Evolutionary conservation across 1,140 invertebrate genomes (phyloP).

Genomic region (Solen grandis): DNA sequence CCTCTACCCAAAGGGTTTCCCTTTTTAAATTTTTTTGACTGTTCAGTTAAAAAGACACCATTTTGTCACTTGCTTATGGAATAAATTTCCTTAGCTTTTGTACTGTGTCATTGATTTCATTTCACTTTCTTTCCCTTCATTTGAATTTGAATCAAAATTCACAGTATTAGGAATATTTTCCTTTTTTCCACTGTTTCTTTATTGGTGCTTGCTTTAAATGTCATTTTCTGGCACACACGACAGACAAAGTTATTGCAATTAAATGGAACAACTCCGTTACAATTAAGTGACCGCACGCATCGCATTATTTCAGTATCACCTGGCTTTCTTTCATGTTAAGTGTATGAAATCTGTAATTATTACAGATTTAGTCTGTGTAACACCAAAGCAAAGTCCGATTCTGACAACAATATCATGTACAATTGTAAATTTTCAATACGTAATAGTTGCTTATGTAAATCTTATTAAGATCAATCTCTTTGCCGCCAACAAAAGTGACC

Average conservation of each 20-base stretch:
- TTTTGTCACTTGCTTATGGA: neutral
- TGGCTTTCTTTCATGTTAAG: neutral
- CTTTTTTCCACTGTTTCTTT: no score
- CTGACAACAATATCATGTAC: neutral
- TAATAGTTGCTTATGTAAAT: neutral
- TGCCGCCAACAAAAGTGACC: neutral
- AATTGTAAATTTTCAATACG: neutral
- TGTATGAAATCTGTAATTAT: constrained; percentile 10
- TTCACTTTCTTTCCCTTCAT: neutral
- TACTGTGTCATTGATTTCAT: no score
- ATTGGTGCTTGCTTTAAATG: no score
- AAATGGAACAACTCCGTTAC: constrained; percentile 7
- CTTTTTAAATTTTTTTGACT: neutral
- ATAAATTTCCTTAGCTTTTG: neutral
- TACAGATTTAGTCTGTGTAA: neutral
- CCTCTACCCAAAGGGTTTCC: neutral
- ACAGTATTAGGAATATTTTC: neutral
- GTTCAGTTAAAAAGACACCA: neutral
- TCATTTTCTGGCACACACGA: constrained; percentile 39
- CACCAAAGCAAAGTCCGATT: constrained; percentile 14
- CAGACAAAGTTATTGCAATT: neutral
- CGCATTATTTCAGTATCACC: neutral
- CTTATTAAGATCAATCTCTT: neutral
- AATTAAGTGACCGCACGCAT: neutral
- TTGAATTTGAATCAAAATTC: neutral